These are phyloP conservation scores for Huso huso DNA, from an alignment of 2,797 vertebrate genomes.

Conservation along the genomic window DNA sequence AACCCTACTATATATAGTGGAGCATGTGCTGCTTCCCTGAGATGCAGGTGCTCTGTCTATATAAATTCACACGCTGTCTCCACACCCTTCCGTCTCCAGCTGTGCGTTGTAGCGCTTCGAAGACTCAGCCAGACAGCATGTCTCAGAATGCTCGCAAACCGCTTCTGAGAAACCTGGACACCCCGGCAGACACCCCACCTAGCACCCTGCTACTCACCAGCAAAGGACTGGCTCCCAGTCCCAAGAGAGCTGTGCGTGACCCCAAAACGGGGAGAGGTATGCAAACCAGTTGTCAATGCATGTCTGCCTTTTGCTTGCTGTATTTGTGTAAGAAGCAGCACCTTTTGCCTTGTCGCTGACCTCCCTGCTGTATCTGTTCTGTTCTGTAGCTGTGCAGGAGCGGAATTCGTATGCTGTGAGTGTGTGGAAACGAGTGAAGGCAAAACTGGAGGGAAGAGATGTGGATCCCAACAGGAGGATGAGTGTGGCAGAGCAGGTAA, in stretches of 20 bases:
- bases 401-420: conserved; percentile 97
- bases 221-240: conserved; percentile 87
- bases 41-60: no score
- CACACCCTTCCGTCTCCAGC: conserved; percentile 48
- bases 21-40: no score
- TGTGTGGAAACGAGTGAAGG: conserved; percentile 98
- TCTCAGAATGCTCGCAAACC: conserved; percentile 92
- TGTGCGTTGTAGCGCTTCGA: conserved; percentile 81
- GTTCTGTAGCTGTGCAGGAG: conserved; percentile 82
- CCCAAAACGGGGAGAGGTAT: conserved; percentile 97
- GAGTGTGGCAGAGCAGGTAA: conserved; percentile 95
- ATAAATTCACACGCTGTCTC: no score
- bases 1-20: no score
- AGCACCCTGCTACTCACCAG: conserved; percentile 71
- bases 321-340: background rate
- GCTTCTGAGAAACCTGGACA: conserved; percentile 81
- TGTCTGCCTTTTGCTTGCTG: background rate
- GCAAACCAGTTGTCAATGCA: background rate
- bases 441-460: conserved; percentile 94
- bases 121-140: conserved; percentile 95
- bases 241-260: conserved; percentile 89
- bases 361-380: background rate
- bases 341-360: background rate
- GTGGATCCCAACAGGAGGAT: conserved; percentile 93
- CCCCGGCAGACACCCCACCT: conserved; percentile 86